These are phyloP conservation scores for Neoseiulus cucumeris DNA, from an alignment of 1,140 invertebrate species.

Conservation along the genomic window DNA sequence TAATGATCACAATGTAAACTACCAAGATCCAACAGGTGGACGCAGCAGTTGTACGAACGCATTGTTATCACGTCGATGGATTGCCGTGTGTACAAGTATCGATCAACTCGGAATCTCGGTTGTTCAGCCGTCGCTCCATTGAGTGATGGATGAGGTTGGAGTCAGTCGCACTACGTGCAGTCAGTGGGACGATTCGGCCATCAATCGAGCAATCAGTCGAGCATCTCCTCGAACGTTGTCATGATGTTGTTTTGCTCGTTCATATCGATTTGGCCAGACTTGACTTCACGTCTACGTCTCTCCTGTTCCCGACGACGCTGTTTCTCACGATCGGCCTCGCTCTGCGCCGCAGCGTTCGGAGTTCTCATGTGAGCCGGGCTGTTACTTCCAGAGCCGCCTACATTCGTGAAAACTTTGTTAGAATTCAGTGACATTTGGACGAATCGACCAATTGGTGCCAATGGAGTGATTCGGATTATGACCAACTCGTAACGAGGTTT, in stretches of 20 bases:
- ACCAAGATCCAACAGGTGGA: too few relatives aligned
- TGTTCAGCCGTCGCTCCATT: neutral
- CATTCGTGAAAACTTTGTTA: neutral
- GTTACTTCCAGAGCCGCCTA: conserved; percentile 15
- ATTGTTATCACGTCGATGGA: too few relatives aligned
- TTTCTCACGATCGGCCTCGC: conserved; percentile 39
- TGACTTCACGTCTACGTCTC: conserved; percentile 63
- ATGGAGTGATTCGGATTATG: too few relatives aligned
- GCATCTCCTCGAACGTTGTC: conserved; percentile 83
- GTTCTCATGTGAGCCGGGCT: conserved; percentile 13
- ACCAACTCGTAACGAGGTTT: too few relatives aligned
- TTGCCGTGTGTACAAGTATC: neutral
- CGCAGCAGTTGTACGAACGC: too few relatives aligned
- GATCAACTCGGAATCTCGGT: neutral
- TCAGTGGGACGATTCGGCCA: neutral
- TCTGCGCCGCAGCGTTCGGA: conserved; percentile 30
- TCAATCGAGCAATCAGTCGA: neutral
- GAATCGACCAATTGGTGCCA: too few relatives aligned
- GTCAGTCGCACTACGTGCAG: neutral
- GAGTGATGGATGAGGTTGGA: neutral
- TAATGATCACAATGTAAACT: too few relatives aligned
- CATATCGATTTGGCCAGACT: conserved; percentile 90
- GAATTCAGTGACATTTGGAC: too few relatives aligned
- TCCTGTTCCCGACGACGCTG: conserved; percentile 66
- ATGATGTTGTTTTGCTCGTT: conserved; percentile 93